These are phyloP conservation scores for Hystrix brachyura DNA, from an alignment of 2,113 vertebrate genomes.

Conservation along the genomic window DNA sequence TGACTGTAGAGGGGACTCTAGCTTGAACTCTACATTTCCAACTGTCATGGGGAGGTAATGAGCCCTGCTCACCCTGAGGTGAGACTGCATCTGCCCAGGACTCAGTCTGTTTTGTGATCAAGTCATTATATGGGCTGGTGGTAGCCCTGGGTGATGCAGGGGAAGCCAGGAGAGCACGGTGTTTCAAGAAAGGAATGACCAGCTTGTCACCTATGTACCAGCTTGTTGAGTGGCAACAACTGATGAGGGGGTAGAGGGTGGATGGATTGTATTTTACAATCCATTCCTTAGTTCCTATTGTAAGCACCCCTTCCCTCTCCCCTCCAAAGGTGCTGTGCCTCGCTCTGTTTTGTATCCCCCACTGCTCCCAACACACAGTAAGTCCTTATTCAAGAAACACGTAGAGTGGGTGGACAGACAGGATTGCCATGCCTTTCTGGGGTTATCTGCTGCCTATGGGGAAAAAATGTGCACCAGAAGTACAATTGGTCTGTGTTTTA, in stretches of 20 bases:
- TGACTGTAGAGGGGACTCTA: background rate
- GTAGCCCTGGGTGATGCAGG: no score
- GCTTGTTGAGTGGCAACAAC: background rate
- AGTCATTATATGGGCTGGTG: background rate
- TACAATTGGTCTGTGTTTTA: background rate
- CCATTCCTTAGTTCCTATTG: background rate
- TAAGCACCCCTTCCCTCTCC: background rate
- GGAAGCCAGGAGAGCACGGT: background rate
- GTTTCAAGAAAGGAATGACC: background rate
- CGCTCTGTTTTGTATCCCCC: background rate
- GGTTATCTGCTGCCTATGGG: background rate
- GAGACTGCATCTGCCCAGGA: background rate
- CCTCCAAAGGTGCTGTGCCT: background rate
- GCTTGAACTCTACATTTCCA: background rate
- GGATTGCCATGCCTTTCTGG: background rate
- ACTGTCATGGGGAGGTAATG: background rate
- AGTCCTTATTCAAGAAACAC: background rate
- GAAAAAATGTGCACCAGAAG: background rate
- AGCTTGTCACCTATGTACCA: background rate
- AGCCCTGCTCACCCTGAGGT: background rate
- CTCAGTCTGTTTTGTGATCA: background rate
- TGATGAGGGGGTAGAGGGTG: background rate
- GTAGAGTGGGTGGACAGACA: background rate
- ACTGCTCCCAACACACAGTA: background rate
- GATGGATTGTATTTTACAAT: background rate